phyloP scores from a whole-genome alignment of 2,113 vertebrate genomes.

The Mirounga angustirostris region DNA sequence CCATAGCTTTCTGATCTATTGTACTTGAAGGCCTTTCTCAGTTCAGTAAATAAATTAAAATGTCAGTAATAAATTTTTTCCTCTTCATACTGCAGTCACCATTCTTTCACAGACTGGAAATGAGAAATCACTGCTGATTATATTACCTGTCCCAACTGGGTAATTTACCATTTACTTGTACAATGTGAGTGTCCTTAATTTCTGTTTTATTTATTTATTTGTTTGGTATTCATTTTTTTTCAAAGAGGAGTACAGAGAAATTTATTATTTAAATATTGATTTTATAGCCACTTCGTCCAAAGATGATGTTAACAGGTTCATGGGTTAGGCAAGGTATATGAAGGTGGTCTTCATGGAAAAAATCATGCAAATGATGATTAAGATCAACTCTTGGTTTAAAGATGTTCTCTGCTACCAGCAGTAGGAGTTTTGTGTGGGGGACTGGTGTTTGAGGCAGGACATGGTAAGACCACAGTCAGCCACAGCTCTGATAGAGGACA shows the following conservation, averaged over 20 bases:
- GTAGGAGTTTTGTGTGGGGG: not conserved
- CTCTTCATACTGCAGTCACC: not conserved
- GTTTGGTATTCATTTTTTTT: not conserved
- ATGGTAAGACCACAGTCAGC: not conserved
- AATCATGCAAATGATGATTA: slow-evolving; percentile 58
- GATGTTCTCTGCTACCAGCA: slow-evolving; percentile 43
- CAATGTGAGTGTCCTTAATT: not conserved
- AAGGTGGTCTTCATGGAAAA: slow-evolving; percentile 19
- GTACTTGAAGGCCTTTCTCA: not conserved
- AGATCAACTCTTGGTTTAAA: slow-evolving; percentile 65
- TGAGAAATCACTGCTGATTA: not conserved
- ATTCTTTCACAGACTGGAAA: not conserved
- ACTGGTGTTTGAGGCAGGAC: not conserved
- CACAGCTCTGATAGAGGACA: not conserved
- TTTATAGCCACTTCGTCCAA: slow-evolving; percentile 76
- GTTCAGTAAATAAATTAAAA: not conserved
- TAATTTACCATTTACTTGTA: not conserved
- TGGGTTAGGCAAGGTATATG: not conserved
- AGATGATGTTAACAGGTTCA: slow-evolving; percentile 67
- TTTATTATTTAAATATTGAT: slow-evolving; percentile 81
- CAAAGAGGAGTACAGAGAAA: slow-evolving; percentile 59
- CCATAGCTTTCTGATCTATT: not conserved
- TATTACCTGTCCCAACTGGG: not conserved
- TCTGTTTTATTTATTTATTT: not conserved
- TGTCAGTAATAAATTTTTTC: not conserved